These are phyloP conservation scores for Tupaia chinensis DNA, from an alignment of 2,113 vertebrate species.

Conservation along the genomic window DNA sequence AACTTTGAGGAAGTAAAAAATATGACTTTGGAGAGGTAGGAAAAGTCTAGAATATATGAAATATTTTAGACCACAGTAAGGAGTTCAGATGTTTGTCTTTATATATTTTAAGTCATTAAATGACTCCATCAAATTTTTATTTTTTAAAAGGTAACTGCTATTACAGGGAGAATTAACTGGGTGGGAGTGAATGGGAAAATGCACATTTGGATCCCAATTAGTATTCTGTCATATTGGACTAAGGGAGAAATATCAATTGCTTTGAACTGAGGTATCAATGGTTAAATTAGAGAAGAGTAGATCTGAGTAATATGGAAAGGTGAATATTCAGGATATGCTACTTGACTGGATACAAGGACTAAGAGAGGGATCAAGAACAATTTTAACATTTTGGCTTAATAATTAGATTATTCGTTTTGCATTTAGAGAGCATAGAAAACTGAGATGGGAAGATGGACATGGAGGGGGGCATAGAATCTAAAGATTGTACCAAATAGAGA, in stretches of 20 bases:
- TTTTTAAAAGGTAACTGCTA: not conserved
- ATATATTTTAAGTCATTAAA: not conserved
- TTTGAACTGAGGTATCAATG: not conserved
- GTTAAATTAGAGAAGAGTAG: not conserved
- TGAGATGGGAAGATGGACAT: not conserved
- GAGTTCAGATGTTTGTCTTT: not conserved
- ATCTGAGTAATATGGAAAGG: not conserved
- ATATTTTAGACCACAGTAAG: not conserved
- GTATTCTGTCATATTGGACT: not conserved
- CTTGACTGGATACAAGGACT: not conserved
- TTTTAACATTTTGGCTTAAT: not conserved
- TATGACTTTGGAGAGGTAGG: not conserved
- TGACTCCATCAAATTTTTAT: not conserved
- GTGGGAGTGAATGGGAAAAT: not conserved
- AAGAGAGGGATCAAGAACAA: not conserved
- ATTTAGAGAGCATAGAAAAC: not conserved
- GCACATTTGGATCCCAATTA: not conserved
- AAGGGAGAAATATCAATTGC: not conserved
- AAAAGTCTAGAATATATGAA: not conserved
- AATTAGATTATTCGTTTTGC: rapidly evolving
- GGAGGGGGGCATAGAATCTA: not conserved
- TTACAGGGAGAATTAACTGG: not conserved
- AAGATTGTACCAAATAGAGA: not conserved
- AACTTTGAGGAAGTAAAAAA: not conserved
- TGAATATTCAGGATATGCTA: not conserved